phyloP scores from a whole-genome alignment of 1,140 invertebrate genomes.

The Ceratina calcarata region DNA sequence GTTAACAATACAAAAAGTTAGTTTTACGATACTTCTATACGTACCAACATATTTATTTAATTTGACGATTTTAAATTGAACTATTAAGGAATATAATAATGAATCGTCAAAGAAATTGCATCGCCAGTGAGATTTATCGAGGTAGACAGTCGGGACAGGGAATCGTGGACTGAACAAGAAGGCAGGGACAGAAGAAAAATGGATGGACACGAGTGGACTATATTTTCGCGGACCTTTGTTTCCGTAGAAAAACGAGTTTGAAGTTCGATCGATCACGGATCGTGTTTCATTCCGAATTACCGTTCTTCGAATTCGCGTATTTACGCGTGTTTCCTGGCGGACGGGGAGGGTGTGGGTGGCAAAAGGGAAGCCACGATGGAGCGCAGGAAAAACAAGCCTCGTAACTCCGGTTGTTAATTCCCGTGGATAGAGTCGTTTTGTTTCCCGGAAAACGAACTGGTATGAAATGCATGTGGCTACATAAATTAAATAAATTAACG shows the following conservation, averaged over 20 bases:
- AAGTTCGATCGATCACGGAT: slow-evolving; percentile 14
- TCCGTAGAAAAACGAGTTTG: slow-evolving; percentile 9
- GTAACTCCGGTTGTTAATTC: background rate
- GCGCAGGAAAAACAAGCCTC: background rate
- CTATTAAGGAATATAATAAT: too few relatives aligned
- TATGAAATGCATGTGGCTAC: background rate
- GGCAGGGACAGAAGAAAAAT: slow-evolving; percentile 12
- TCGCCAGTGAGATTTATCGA: too few relatives aligned
- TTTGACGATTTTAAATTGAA: too few relatives aligned
- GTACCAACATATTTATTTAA: too few relatives aligned
- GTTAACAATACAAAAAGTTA: too few relatives aligned
- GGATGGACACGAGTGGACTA: background rate
- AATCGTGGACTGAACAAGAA: slow-evolving; percentile 4
- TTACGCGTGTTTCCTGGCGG: background rate
- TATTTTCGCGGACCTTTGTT: slow-evolving; percentile 2
- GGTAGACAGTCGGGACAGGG: background rate
- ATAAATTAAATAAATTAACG: slow-evolving; percentile 16
- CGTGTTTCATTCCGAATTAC: slow-evolving; percentile 18
- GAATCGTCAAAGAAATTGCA: too few relatives aligned
- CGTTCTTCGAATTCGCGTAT: background rate
- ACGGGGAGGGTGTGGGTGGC: background rate
- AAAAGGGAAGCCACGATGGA: background rate
- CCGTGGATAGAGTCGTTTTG: background rate
- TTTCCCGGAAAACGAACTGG: too few relatives aligned
- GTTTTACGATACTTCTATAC: too few relatives aligned